Conservation (phyloP, 1,140 invertebrate species). For the Zaprionus davidi region DNA sequence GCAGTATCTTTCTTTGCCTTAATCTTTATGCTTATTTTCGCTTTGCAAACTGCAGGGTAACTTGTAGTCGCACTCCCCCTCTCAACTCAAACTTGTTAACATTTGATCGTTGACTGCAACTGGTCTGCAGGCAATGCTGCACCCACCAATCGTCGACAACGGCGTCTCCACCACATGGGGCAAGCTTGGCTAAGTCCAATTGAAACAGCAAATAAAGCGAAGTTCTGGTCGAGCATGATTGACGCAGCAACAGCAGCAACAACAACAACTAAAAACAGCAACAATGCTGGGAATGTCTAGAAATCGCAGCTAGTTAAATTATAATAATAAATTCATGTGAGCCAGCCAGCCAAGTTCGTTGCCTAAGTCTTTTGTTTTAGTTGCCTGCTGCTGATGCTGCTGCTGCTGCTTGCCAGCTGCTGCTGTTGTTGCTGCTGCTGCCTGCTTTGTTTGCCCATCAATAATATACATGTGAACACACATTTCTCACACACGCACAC, state of each 20-base stretch:
- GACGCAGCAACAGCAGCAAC: constrained; percentile 35
- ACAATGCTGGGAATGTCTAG: constrained; percentile 79
- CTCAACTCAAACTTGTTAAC: constrained; percentile 31
- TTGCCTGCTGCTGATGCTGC: not conserved
- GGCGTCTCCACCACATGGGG: constrained; percentile 36
- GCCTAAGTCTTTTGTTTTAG: constrained; percentile 60
- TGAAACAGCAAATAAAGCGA: constrained; percentile 48
- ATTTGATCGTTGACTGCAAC: constrained; percentile 27
- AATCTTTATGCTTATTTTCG: not conserved
- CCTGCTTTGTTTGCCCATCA: constrained; percentile 42
- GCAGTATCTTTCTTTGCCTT: not conserved
- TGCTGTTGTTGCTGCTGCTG: not conserved
- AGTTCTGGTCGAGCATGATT: constrained; percentile 58
- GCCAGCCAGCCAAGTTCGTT: constrained; percentile 53
- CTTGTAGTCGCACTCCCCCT: not conserved
- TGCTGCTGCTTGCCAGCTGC: constrained; percentile 2
- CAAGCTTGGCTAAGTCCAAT: constrained; percentile 36
- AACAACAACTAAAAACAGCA: constrained; percentile 16
- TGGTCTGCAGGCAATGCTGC: constrained; percentile 33
- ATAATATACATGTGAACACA: constrained; percentile 45
- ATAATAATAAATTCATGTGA: constrained; percentile 56
- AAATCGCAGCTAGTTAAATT: constrained; percentile 71
- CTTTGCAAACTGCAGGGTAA: constrained; percentile 8
- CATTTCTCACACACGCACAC: constrained; percentile 40
- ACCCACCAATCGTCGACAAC: constrained; percentile 24